These are phyloP conservation scores for Erethizon dorsatum DNA, from an alignment of 2,797 vertebrate genomes.

Conservation along the genomic window DNA sequence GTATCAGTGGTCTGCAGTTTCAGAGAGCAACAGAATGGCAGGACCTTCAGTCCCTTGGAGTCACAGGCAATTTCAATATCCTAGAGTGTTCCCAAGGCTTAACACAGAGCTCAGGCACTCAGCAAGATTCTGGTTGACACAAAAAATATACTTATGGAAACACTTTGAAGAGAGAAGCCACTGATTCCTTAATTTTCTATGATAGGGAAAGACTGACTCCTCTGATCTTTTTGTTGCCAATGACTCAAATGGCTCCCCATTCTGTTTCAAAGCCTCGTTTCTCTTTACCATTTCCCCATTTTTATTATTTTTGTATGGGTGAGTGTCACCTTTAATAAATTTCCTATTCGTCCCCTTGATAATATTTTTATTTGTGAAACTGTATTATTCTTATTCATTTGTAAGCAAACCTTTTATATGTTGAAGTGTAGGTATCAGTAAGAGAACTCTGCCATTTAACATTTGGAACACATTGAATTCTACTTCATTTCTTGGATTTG, in stretches of 20 bases:
- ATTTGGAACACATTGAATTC: background rate
- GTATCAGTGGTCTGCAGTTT: background rate
- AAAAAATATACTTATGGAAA: background rate
- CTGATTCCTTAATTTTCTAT: constrained; percentile 1
- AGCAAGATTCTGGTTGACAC: background rate
- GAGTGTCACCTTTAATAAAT: background rate
- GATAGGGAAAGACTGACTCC: background rate
- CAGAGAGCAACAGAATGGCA: background rate
- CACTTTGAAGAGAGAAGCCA: background rate
- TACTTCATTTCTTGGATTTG: background rate
- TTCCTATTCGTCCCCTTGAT: background rate
- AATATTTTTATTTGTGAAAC: background rate
- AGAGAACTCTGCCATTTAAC: background rate
- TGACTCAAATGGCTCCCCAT: background rate
- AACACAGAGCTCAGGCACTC: constrained; percentile 22
- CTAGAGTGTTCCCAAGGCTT: background rate
- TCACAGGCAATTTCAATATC: background rate
- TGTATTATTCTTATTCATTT: background rate
- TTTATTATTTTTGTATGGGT: background rate
- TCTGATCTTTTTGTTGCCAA: background rate
- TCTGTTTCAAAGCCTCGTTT: background rate
- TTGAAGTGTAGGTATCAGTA: background rate
- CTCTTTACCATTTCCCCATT: background rate
- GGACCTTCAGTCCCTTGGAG: background rate
- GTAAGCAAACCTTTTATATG: background rate